Conservation (phyloP, 2,888 invertebrate genomes). For the Galerucella calmariensis region DNA sequence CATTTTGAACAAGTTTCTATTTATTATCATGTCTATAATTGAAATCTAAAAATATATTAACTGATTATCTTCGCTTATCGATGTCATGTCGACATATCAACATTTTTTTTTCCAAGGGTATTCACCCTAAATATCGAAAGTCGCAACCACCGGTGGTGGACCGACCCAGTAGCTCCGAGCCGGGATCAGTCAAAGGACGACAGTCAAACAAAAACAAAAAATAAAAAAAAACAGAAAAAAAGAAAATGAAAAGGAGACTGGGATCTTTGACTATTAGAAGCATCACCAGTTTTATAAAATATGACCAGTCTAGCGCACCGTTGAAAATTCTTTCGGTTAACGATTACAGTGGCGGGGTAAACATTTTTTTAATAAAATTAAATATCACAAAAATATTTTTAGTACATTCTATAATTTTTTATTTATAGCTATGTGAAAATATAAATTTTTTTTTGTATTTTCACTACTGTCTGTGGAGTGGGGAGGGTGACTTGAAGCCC, state of each 20-base stretch:
- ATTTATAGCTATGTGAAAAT: no score
- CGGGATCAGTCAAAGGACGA: slow-evolving; percentile 29
- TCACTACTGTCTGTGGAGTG: no score
- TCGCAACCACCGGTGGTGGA: slow-evolving; percentile 20
- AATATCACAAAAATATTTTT: background rate
- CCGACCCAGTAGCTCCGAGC: slow-evolving; percentile 27
- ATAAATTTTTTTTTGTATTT: no score
- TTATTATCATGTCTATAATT: background rate
- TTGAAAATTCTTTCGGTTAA: slow-evolving; percentile 27
- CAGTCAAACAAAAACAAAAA: slow-evolving; percentile 29
- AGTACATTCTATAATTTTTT: background rate
- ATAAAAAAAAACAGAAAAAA: slow-evolving; percentile 10
- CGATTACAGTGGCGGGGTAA: background rate
- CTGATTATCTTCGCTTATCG: slow-evolving; percentile 8
- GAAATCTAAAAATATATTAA: background rate
- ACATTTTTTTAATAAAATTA: background rate
- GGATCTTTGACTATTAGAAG: slow-evolving; percentile 35
- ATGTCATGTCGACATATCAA: slow-evolving; percentile 16
- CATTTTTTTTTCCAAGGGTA: slow-evolving; percentile 28
- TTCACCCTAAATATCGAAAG: slow-evolving; percentile 29
- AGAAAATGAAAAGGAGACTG: slow-evolving; percentile 21
- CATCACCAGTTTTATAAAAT: slow-evolving; percentile 30
- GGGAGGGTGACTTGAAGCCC: no score
- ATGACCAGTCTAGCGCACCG: slow-evolving; percentile 26
- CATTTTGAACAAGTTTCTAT: background rate